Evolutionary conservation across 1,140 invertebrate genomes (phyloP), one percentile per base, ranked within the genome.

Genomic region (Rhyacophila brunnea): DNA sequence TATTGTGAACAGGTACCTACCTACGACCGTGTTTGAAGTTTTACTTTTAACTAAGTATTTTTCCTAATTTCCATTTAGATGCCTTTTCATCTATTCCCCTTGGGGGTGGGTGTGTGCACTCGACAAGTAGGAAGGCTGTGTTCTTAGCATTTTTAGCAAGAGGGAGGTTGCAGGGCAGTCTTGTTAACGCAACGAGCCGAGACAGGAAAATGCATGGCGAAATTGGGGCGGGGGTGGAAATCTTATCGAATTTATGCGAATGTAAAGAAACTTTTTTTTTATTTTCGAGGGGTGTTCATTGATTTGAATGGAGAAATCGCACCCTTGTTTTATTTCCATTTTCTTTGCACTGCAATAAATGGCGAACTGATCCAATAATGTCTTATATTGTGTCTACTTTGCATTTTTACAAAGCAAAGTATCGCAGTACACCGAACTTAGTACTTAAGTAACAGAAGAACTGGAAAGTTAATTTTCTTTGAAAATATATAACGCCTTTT

Each of bases 21-120:
- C n/a, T n/a, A n/a, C n/a, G n/a, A n/a, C n/a, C n/a, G n/a, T n/a
- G n/a, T n/a, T n/a, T n/a, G n/a, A n/a, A n/a, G n/a, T n/a, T 40
- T 15, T 13, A 23, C 18, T 42, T 52, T 50, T 50, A 50, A 35
- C 28, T 14, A 38, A 52, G 6, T 11, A 52, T 52, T 52, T 36
- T 43, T 52, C 50, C 50, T 52, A 42, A 52, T 52, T 52, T 52
- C 50, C 50, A 52, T 52, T 52, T 52, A 52, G 50, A 52, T 43
- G 38, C 36, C 28, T 14, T 52, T 28, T 52, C 50, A 40, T 23
- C 36, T 52, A n/a, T 52, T 43, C 28, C 23, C 23, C 23, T 28
- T 28, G 9, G 23, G 23, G 9, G 9, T 28, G 23, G 9, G 9
- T 28, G 23, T 28, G 23, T 28, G 23, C 23, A 28, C 23, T 28